Conservation (phyloP, 2,113 vertebrate species). For the Anoplopoma fimbria region DNA sequence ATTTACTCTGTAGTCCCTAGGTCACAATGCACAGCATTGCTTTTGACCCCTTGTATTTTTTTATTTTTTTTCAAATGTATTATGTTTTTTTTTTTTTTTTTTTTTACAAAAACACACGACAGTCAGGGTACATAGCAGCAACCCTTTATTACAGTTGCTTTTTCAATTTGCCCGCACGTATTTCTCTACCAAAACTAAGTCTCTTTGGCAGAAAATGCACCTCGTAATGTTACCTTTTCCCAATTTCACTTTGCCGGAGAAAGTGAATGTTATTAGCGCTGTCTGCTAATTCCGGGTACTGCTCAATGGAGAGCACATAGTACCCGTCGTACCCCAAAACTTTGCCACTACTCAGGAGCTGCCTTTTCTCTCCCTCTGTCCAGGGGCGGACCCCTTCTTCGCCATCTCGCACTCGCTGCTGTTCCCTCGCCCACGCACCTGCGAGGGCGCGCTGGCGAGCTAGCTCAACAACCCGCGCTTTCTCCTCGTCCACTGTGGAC, state of each 20-base stretch:
- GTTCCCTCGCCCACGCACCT: conserved; percentile 94
- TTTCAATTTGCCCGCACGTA: conserved; percentile 50
- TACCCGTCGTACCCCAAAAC: conserved; percentile 98
- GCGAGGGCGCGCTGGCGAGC: conserved; percentile 94
- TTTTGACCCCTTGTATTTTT: conserved; percentile 52
- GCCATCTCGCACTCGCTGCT: conserved; percentile 93
- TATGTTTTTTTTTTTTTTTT: not conserved
- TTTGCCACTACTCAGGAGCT: conserved; percentile 94
- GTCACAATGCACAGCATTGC: conserved; percentile 89
- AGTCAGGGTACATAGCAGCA: conserved; percentile 65
- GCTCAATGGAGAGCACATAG: conserved; percentile 98
- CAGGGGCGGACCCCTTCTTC: conserved; percentile 95
- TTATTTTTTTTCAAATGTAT: not conserved
- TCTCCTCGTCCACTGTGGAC: conserved; percentile 95
- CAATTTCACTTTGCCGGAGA: conserved; percentile 98
- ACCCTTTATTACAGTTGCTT: conserved; percentile 51
- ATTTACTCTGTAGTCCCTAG: conserved; percentile 77
- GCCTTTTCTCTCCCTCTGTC: conserved; percentile 98
- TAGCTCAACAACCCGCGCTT: conserved; percentile 94
- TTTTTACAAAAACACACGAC: conserved; percentile 75
- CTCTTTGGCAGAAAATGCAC: conserved; percentile 86
- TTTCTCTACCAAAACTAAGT: conserved; percentile 80
- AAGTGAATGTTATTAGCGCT: conserved; percentile 98
- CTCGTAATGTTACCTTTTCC: conserved; percentile 95
- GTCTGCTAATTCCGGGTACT: conserved; percentile 99